Percentiles rank a stretch among this genome's conserved stretches.
phyloP scores from a whole-genome alignment of 2,113 vertebrate species.

The Boulengeromyrus knoepffleri region DNA sequence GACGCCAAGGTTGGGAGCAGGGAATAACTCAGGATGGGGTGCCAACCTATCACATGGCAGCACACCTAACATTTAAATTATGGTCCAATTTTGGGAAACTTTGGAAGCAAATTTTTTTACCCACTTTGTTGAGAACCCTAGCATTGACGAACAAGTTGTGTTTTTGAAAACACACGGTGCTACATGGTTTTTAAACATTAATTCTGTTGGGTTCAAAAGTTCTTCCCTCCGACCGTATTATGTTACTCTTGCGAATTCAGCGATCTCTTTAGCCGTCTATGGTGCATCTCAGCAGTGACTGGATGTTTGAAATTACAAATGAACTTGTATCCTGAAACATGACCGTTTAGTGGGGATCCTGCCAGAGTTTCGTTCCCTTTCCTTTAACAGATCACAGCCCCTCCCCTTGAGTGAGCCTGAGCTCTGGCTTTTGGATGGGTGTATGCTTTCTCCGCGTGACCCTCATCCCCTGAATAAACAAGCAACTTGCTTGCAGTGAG shows the following conservation, averaged over 20 bases:
- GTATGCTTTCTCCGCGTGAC: slow-evolving; percentile 3
- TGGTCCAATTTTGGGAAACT: neutral
- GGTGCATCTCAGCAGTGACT: neutral
- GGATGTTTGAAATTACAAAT: neutral
- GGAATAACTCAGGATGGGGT: neutral
- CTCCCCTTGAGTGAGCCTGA: neutral
- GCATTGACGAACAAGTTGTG: neutral
- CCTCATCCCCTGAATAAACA: slow-evolving; percentile 20
- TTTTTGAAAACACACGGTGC: neutral
- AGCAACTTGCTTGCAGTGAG: slow-evolving; percentile 7
- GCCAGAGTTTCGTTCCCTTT: neutral
- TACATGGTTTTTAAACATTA: neutral
- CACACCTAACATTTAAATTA: neutral
- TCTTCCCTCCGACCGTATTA: neutral
- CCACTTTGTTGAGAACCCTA: neutral
- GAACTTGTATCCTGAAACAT: neutral
- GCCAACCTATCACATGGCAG: neutral
- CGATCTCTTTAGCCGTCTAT: neutral
- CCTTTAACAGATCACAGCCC: neutral
- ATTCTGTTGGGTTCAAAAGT: neutral
- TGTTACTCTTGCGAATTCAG: neutral
- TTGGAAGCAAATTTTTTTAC: neutral
- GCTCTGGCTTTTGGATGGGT: neutral
- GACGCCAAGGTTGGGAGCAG: neutral
- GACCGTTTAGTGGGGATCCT: neutral